Conservation (phyloP, 2,888 invertebrate species). For the Rosalia funebris region DNA sequence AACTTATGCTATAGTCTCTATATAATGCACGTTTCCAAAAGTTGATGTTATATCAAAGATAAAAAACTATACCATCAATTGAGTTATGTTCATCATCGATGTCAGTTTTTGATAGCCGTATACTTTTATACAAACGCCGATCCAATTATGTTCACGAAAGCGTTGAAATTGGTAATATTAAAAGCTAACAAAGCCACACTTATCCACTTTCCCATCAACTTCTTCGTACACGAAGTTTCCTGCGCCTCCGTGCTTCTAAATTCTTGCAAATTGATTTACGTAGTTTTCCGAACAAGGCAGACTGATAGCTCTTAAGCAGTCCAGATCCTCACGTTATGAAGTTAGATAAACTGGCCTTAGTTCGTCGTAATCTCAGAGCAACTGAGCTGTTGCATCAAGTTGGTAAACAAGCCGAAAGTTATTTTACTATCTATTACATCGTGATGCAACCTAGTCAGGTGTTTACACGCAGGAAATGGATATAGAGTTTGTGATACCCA, state of each 20-base stretch:
- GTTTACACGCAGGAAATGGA: not conserved
- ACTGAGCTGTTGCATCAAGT: constrained; percentile 1
- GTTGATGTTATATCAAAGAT: too few species aligned
- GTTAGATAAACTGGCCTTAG: not conserved
- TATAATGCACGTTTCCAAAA: too few species aligned
- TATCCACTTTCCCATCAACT: not conserved
- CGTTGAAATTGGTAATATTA: too few species aligned
- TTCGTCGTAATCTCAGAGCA: not conserved
- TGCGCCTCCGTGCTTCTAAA: not conserved
- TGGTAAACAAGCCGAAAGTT: not conserved
- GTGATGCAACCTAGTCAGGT: not conserved
- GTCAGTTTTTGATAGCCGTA: too few species aligned
- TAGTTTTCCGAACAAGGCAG: not conserved
- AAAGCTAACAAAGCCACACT: too few species aligned
- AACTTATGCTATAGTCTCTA: too few species aligned
- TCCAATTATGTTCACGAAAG: too few species aligned
- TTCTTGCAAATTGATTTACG: not conserved
- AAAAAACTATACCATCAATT: too few species aligned
- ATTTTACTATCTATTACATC: not conserved
- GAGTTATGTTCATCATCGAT: too few species aligned
- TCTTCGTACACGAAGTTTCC: not conserved
- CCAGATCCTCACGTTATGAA: not conserved
- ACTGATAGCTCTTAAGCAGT: not conserved
- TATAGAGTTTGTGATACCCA: too few species aligned
- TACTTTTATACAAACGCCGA: too few species aligned